These are phyloP conservation scores for Cossypha heuglini DNA, from an alignment of 2,797 vertebrate genomes.

Conservation along the genomic window DNA sequence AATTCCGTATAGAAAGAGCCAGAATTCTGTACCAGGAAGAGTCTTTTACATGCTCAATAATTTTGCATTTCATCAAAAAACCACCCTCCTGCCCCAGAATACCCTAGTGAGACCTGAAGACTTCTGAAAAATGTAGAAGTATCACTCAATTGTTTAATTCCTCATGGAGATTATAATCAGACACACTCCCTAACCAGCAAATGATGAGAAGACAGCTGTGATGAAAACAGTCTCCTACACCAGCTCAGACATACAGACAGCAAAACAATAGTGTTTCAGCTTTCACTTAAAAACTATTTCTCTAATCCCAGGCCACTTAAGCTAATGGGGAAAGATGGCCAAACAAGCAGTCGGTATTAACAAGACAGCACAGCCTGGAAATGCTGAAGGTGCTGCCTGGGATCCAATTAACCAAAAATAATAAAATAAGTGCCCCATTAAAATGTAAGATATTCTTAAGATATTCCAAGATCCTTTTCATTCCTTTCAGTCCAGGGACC, in stretches of 20 bases:
- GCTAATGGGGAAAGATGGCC: background rate
- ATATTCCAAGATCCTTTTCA: constrained; percentile 70
- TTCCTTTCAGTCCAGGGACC: constrained; percentile 75
- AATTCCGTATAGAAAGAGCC: background rate
- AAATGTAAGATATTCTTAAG: constrained; percentile 7
- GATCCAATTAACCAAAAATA: background rate
- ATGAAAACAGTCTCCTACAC: constrained; percentile 25
- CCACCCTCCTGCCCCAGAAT: background rate
- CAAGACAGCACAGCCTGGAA: background rate
- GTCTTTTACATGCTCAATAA: background rate
- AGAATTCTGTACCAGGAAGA: background rate
- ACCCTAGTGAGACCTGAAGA: background rate
- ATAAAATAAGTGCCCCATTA: background rate
- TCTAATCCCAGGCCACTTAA: constrained; percentile 8
- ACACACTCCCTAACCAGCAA: constrained; percentile 34
- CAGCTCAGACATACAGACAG: constrained; percentile 42
- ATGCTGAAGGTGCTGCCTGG: background rate
- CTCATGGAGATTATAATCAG: constrained; percentile 50
- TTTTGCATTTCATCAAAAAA: background rate
- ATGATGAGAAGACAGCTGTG: constrained; percentile 6
- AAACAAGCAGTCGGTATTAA: background rate
- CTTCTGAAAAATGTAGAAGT: background rate
- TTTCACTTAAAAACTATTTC: constrained; percentile 38
- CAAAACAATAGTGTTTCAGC: constrained; percentile 45
- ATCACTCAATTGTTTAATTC: background rate